Conservation (phyloP, 2,797 vertebrate species). For the Labeo calbasu region DNA sequence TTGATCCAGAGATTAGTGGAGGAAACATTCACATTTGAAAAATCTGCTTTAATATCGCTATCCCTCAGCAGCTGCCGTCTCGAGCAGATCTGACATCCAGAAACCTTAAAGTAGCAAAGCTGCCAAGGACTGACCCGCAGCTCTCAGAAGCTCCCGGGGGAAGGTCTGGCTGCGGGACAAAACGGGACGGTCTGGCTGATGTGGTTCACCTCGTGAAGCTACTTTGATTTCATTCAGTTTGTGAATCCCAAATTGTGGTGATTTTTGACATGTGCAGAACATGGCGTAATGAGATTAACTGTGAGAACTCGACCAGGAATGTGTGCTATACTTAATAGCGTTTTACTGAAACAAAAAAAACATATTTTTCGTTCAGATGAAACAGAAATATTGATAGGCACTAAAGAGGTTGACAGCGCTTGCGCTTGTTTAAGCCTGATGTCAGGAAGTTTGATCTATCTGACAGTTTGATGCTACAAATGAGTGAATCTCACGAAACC, state of each 20-base stretch:
- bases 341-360: conserved; percentile 13
- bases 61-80: conserved; percentile 75
- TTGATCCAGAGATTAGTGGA: conserved; percentile 69
- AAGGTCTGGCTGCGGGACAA: conserved; percentile 41
- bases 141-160: conserved; percentile 19
- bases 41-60: conserved; percentile 77
- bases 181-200: conserved; percentile 21
- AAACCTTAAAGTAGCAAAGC: conserved; percentile 72
- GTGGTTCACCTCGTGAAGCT: conserved; percentile 15
- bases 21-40: conserved; percentile 72
- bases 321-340: conserved; percentile 8
- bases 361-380: conserved; percentile 4
- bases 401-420: conserved; percentile 38
- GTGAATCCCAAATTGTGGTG: conserved; percentile 27
- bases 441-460: conserved; percentile 42
- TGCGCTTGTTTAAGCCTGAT: conserved; percentile 13
- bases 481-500: conserved; percentile 5
- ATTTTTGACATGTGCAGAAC: conserved; percentile 25
- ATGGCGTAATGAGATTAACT: conserved; percentile 16
- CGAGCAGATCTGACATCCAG: conserved; percentile 70
- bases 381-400: conserved; percentile 45
- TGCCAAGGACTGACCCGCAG: conserved; percentile 62
- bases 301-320: conserved; percentile 2
- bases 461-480: conserved; percentile 19
- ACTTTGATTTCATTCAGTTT: conserved; percentile 40